Evolutionary conservation across 2,797 vertebrate species (phyloP).

Genomic region (Echeneis naucrates): DNA sequence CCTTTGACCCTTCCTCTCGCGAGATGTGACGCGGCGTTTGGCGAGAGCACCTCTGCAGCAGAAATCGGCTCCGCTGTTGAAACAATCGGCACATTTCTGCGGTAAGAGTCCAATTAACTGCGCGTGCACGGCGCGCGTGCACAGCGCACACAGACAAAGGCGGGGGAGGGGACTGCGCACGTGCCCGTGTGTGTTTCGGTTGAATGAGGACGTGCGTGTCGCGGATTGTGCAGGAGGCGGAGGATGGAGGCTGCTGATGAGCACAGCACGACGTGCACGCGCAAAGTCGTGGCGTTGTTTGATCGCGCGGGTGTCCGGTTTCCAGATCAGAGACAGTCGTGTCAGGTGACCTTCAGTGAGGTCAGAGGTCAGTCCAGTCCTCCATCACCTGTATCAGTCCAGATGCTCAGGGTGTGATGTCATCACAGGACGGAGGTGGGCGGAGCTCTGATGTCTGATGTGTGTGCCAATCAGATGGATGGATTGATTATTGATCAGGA

Average conservation of each 20-base stretch:
- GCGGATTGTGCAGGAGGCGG: constrained; percentile 45
- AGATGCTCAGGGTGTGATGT: too few species aligned
- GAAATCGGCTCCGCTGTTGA: constrained; percentile 54
- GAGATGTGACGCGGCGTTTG: constrained; percentile 58
- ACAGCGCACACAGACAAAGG: not conserved
- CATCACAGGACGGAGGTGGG: constrained; percentile 8
- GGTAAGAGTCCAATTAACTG: constrained; percentile 64
- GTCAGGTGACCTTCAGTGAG: constrained; percentile 51
- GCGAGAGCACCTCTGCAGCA: constrained; percentile 66
- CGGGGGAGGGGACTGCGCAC: not conserved
- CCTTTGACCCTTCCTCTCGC: constrained; percentile 64
- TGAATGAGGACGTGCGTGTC: constrained; percentile 35
- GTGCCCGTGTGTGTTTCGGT: constrained; percentile 8
- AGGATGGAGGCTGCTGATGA: constrained; percentile 44
- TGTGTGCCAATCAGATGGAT: too few species aligned
- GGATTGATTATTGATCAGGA: too few species aligned
- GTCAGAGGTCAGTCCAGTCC: constrained; percentile 51
- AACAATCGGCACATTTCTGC: constrained; percentile 65
- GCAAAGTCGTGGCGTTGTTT: constrained; percentile 24
- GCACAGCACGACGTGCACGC: constrained; percentile 55
- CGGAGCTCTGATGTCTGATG: not conserved
- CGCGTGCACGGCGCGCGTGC: constrained; percentile 43
- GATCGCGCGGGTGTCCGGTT: constrained; percentile 22
- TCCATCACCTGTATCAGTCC: too few species aligned
- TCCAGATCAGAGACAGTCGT: constrained; percentile 13